Evolutionary conservation across 2,888 invertebrate genomes (phyloP).

Genomic region (Oxystoma pomonae): DNA sequence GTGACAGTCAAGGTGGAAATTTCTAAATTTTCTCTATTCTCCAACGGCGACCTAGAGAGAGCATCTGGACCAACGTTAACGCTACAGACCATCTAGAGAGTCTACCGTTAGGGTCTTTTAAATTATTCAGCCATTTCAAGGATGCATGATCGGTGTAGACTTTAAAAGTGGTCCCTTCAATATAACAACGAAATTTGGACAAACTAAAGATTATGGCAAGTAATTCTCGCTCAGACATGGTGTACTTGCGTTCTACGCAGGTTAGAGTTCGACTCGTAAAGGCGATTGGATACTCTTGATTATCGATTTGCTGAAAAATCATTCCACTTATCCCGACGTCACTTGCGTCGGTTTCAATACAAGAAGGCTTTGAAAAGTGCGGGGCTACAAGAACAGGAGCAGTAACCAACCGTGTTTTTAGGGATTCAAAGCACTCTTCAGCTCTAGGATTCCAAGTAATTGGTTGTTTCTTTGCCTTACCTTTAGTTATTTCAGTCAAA

Average conservation of each 20-base stretch:
- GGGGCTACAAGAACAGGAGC: conserved; percentile 28
- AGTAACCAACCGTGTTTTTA: conserved; percentile 21
- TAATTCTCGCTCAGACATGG: conserved; percentile 7
- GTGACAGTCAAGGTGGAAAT: too few relatives aligned
- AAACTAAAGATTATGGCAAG: conserved; percentile 5
- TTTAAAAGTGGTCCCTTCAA: background rate
- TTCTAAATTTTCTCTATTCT: too few relatives aligned
- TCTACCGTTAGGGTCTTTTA: too few relatives aligned
- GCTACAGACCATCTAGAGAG: too few relatives aligned
- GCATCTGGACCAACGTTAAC: too few relatives aligned
- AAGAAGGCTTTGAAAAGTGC: conserved; percentile 16
- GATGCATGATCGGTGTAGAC: background rate
- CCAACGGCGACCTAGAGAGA: too few relatives aligned
- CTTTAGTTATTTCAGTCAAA: conserved; percentile 18
- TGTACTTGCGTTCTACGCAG: conserved; percentile 17
- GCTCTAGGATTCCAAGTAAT: conserved; percentile 18
- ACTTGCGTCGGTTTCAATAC: conserved; percentile 30
- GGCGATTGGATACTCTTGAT: background rate
- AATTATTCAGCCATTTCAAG: too few relatives aligned
- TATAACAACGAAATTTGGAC: conserved; percentile 9
- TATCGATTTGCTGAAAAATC: conserved; percentile 16
- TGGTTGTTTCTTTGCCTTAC: conserved; percentile 20
- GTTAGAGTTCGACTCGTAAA: background rate
- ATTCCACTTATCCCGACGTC: conserved; percentile 31
- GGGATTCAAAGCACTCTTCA: conserved; percentile 16